Percentiles rank a stretch among this genome's conserved stretches.
These are phyloP conservation scores for Drosophila kikkawai DNA, from an alignment of 1,140 invertebrate species.

Conservation along the genomic window DNA sequence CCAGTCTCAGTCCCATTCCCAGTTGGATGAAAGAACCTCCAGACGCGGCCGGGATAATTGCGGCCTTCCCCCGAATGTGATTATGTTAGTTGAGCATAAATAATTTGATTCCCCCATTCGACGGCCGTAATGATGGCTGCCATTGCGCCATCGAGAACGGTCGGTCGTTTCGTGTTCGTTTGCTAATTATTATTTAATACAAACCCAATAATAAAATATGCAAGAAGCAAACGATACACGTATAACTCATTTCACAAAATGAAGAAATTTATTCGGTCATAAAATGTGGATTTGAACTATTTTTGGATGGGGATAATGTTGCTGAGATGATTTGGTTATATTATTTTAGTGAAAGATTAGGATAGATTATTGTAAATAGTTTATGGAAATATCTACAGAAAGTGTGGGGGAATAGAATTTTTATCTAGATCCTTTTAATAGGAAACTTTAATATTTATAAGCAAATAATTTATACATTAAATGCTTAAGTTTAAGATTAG, in stretches of 20 bases:
- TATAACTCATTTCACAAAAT: not conserved
- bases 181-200: conserved; percentile 52
- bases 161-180: conserved; percentile 7
- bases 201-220: conserved; percentile 29
- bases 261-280: conserved; percentile 16
- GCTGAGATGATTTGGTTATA: not conserved
- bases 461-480: not conserved
- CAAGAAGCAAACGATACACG: conserved; percentile 23
- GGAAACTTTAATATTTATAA: not conserved
- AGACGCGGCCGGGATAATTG: conserved; percentile 43
- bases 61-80: conserved; percentile 27
- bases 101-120: conserved; percentile 46
- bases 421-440: not conserved
- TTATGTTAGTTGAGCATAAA: conserved; percentile 58
- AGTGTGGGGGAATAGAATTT: not conserved
- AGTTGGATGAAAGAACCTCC: conserved; percentile 14
- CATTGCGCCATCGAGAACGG: conserved; percentile 8
- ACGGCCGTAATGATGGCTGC: conserved; percentile 26
- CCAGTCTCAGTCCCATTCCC: conserved; percentile 25
- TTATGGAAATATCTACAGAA: not conserved
- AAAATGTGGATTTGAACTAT: conserved; percentile 1
- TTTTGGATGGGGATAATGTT: not conserved
- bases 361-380: not conserved
- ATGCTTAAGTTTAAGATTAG: not conserved
- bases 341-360: too few species aligned